phyloP scores from a whole-genome alignment of 2,797 vertebrate genomes.

The Anableps anableps region DNA sequence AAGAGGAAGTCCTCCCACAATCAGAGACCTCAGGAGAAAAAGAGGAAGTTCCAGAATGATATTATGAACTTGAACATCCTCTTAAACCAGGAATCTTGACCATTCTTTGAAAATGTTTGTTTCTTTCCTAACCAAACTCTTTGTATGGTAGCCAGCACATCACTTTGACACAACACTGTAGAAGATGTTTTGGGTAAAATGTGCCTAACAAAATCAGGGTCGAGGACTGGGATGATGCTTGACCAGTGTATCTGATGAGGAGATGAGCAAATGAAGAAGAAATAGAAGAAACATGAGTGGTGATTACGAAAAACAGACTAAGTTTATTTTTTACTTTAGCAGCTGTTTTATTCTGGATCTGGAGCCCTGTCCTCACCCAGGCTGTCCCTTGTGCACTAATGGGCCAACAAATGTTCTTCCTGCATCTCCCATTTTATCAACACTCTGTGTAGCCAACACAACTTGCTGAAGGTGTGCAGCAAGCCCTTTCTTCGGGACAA shows the following conservation, averaged over 20 bases:
- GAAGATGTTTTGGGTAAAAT: conserved; percentile 86
- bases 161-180: conserved; percentile 99
- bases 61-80: conserved; percentile 50
- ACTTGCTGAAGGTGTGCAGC: conserved; percentile 49
- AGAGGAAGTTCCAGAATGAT: conserved; percentile 71
- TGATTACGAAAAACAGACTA: conserved; percentile 24
- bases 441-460: conserved; percentile 36
- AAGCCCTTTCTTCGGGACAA: conserved; percentile 64
- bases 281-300: conserved; percentile 30
- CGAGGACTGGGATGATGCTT: conserved; percentile 49
- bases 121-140: conserved; percentile 79
- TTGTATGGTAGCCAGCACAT: conserved; percentile 91
- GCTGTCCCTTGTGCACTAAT: conserved; percentile 50
- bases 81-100: conserved; percentile 69
- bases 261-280: conserved; percentile 33
- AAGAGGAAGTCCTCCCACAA: conserved; percentile 57
- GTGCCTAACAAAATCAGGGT: conserved; percentile 85
- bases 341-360: conserved; percentile 54
- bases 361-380: conserved; percentile 43
- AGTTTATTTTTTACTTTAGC: conserved; percentile 40
- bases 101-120: conserved; percentile 75
- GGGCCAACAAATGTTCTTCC: conserved; percentile 37
- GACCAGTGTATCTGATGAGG: conserved; percentile 39
- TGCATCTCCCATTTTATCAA: conserved; percentile 33
- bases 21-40: conserved; percentile 66